Evolutionary conservation across 1,140 invertebrate species (phyloP).

Genomic region (Periplaneta americana): DNA sequence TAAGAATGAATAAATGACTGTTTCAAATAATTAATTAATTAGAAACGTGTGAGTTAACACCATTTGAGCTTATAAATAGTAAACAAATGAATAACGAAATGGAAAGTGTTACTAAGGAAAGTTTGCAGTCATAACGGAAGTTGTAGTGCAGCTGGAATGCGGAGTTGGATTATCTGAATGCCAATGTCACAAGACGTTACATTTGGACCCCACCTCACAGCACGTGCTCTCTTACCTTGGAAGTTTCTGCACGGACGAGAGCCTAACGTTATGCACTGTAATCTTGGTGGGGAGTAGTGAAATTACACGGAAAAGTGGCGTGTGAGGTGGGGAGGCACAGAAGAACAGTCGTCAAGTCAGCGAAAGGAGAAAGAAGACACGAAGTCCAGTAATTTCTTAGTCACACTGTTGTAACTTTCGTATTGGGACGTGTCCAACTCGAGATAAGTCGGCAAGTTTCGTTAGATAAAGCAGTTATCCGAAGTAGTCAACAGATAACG

Average conservation of each 20-base stretch:
- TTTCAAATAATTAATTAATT: too few relatives aligned
- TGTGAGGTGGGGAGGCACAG: neutral
- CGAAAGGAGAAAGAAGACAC: neutral
- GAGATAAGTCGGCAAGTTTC: neutral
- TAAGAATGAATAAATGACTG: too few relatives aligned
- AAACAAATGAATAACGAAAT: too few relatives aligned
- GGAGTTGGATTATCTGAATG: too few relatives aligned
- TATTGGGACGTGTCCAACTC: neutral
- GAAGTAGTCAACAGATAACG: neutral
- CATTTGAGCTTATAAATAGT: too few relatives aligned
- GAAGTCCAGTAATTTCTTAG: neutral
- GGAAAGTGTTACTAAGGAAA: too few relatives aligned
- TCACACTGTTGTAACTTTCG: neutral
- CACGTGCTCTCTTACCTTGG: neutral
- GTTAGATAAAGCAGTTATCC: neutral
- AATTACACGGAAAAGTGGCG: neutral
- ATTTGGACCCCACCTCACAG: neutral
- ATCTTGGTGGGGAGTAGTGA: neutral
- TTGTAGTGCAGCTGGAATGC: too few relatives aligned
- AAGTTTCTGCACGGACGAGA: neutral
- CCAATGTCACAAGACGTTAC: too few relatives aligned
- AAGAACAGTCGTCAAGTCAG: neutral
- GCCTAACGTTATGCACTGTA: neutral
- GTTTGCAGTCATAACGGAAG: too few relatives aligned
- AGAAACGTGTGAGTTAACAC: too few relatives aligned